Base-by-base conservation (phyloP, 2,888 invertebrate species). In the Idaea straminata region DNA sequence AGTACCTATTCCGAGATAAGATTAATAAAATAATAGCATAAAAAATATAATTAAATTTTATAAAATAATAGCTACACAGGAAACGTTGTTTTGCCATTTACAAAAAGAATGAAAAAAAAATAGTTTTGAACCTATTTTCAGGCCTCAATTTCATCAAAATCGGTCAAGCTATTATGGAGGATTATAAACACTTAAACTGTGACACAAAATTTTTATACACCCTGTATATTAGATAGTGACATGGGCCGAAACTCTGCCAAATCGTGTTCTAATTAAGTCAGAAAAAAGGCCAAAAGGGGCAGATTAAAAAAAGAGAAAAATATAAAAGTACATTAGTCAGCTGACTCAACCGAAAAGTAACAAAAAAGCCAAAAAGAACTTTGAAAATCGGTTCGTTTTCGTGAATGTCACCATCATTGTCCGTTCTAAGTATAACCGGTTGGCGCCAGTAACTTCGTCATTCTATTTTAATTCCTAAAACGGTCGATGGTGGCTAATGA, bases 381-480 rank as follows among this genome's bases (percentile, higher is more conserved):
- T 59, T 34, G n/a, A 59, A 16, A 59, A 16, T 5, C 6, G 16
- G 6, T 34, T 59, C 13, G 34, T 59, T 59, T 13, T 7, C 59
- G 5, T 69, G 47, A 47, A 16, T 59, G 59, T 25, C 74, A 76
- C 70, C 72, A 64, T 69, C 74, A 78, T 76, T 77, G 77, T 76
- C 74, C 73, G 69, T 72, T 72, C 75, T 77, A 25, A 25, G 25
- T 25, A 75, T 72, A 74, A 69, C 69, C 68, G 72, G 75, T 78
- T 83, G 89, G 88, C 89, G 89, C 89, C 88, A 85, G 77, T 71
- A 72, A 79, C 69, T 74, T 83, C 81, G 79, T 78, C 75, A 66
- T 68, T 75, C 87, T 85, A 81, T 87, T 89, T 88, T 83, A 83
- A 83, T 80, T 82, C 83, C 84, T 78, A 82, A 87, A 83, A 83